Evolutionary conservation across 1,140 invertebrate genomes (phyloP).

Genomic region (Philotrypesis tridentata): DNA sequence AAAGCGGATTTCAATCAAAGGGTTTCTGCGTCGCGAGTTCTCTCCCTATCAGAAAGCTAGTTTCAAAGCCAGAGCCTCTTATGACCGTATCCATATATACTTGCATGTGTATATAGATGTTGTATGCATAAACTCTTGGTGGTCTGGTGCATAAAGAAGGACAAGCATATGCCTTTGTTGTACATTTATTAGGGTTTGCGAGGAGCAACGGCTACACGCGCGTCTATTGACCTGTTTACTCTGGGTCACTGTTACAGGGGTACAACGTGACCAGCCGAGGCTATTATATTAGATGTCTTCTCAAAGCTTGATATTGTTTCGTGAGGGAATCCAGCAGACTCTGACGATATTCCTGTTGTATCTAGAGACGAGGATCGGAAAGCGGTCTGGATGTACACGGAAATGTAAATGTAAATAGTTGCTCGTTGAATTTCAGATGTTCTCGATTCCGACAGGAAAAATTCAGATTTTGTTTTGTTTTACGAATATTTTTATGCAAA

Average conservation of each 20-base stretch:
- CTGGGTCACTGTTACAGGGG: background rate
- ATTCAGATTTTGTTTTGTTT: too few species aligned
- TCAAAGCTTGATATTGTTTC: background rate
- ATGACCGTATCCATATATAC: background rate
- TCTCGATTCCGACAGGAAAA: background rate
- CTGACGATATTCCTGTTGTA: background rate
- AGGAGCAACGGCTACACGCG: background rate
- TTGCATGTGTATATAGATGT: background rate
- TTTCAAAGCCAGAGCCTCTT: background rate
- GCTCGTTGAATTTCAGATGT: background rate
- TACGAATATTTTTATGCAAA: too few species aligned
- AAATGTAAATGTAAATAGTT: background rate
- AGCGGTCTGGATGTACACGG: background rate
- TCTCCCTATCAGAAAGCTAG: background rate
- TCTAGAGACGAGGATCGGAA: background rate
- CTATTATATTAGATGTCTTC: too few species aligned
- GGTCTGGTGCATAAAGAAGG: background rate
- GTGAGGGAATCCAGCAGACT: background rate
- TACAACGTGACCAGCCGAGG: background rate
- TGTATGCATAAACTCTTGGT: background rate
- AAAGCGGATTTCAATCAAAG: background rate
- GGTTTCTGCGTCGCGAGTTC: background rate
- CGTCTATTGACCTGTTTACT: conserved; percentile 7
- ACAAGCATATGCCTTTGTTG: background rate
- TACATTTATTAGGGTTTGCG: background rate